Evolutionary conservation across 1,140 invertebrate genomes (phyloP), one percentile per base, ranked within the genome.

Genomic region (Hormaphis cornu): DNA sequence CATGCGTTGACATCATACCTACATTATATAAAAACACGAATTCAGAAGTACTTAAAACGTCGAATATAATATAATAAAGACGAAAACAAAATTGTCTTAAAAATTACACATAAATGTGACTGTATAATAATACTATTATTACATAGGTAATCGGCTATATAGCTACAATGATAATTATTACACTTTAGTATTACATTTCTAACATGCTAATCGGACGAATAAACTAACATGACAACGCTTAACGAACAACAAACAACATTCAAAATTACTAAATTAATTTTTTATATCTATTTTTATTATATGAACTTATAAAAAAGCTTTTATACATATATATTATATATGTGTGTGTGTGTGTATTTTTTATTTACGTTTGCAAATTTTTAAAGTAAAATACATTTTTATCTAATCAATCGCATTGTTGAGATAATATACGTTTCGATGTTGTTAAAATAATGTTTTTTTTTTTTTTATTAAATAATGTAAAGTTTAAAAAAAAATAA

Each of bases 221-320:
- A 58, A 58, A 58, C 20, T 58, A 58, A 58, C 54, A 58, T 40
- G 61, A 66, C 48, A 48, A 66, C 44, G 24, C 61, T 66, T 66
- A 66, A 66, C 61, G 28, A 66, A 66, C 61, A 66, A 66, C 61
- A 50, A 66, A 66, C 61, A 66, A 66, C 42, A 46, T 50, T 66
- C 14, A 33, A 63, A 63, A 50, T 66, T 26, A 66, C 61, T 66
- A 66, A 50, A 66, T 66, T 66, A 16, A 66, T 66, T 66, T 50
- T 48, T 66, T 66, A 66, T 63, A 40, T 63, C 37, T 63, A 63
- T 63, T 44, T 63, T 63, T 63, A 66, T 48, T 50, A 50, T 48
- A 46, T 66, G 35, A 7, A 28, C 50, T 35, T 66, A 66, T 40
- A 66, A 66, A 44, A 50, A 66, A 63, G 44, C 61, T 66, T 66